Conservation (phyloP, 2,113 vertebrate genomes). For the Terrapene triunguis region DNA sequence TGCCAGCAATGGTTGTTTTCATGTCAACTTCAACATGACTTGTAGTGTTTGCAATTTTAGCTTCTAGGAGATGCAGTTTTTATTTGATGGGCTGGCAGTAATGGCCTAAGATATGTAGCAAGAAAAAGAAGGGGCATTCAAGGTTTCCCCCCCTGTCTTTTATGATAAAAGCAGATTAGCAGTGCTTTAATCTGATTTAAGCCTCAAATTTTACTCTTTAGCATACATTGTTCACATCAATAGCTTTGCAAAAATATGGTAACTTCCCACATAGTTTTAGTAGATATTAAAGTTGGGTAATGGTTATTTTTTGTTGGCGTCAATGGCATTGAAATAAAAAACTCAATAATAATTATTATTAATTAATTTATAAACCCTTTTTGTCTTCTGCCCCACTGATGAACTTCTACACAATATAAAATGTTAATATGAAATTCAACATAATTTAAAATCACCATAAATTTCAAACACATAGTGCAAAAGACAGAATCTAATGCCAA, state of each 20-base stretch:
- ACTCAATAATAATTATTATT: neutral
- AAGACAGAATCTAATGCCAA: neutral
- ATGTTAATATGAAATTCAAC: neutral
- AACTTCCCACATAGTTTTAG: conserved; percentile 3
- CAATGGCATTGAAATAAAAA: neutral
- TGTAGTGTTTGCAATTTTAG: conserved; percentile 61
- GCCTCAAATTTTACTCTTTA: conserved; percentile 22
- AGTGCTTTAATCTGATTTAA: conserved; percentile 57
- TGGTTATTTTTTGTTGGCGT: neutral
- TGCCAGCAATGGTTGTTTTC: conserved; percentile 78
- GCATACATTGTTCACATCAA: neutral
- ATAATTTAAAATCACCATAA: conserved; percentile 1
- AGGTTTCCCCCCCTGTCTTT: neutral
- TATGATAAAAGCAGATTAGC: conserved; percentile 53
- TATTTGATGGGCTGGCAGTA: conserved; percentile 49
- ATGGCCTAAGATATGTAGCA: conserved; percentile 33
- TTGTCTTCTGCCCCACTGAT: neutral
- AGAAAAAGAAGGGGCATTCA: conserved; percentile 41
- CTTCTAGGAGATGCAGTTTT: conserved; percentile 61
- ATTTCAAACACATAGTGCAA: neutral
- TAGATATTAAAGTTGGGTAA: neutral
- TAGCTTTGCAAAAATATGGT: neutral
- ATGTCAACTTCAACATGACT: conserved; percentile 76
- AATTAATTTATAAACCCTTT: neutral
- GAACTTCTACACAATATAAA: neutral